These are phyloP conservation scores for Ovis canadensis DNA, from an alignment of 2,113 vertebrate genomes.

Conservation along the genomic window DNA sequence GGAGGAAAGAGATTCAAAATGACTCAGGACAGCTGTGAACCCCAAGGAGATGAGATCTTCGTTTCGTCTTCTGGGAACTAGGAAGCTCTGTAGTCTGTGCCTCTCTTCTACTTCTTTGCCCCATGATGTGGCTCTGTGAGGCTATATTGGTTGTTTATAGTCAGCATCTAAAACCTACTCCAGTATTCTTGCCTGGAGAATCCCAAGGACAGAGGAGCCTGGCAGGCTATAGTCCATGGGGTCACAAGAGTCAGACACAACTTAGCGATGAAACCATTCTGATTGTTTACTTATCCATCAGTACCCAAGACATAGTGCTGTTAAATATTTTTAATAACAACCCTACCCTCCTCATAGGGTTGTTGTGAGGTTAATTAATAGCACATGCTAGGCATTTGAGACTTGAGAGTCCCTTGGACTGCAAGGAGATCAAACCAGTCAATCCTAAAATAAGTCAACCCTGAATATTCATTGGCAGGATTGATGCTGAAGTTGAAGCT, in stretches of 20 bases:
- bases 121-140: neutral
- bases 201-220: neutral
- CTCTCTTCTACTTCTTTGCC: neutral
- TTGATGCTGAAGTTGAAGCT: neutral
- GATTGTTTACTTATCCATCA: neutral
- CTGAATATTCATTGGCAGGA: neutral
- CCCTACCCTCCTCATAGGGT: neutral
- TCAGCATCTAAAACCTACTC: neutral
- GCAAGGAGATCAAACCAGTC: neutral
- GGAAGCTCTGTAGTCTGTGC: neutral
- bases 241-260: neutral
- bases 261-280: neutral
- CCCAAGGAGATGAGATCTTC: neutral
- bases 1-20: neutral
- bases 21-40: neutral
- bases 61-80: neutral
- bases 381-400: neutral
- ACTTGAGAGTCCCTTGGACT: neutral
- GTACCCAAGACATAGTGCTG: neutral
- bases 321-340: slow-evolving; percentile 24
- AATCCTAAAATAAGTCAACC: neutral
- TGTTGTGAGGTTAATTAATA: neutral
- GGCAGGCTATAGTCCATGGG: neutral
- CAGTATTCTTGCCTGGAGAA: neutral
- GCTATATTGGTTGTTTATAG: neutral